Percentiles rank a stretch among this genome's conserved stretches.
Conservation (phyloP, 35 echinoderm and acorn worm species). For the Lytechinus pictus region DNA sequence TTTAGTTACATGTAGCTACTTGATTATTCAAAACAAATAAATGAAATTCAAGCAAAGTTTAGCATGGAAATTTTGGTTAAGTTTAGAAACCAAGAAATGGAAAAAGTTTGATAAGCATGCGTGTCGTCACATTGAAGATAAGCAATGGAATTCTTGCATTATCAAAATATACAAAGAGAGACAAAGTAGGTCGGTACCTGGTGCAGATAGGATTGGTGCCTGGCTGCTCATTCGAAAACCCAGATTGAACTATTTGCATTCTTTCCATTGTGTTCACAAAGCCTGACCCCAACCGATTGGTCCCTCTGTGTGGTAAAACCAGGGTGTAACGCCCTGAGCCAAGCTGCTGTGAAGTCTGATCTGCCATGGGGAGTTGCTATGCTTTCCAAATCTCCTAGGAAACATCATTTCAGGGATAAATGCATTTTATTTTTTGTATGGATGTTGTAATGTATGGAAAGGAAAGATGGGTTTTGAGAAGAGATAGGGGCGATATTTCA, state of each 20-base stretch:
- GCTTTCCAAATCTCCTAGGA: background rate
- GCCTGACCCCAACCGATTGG: background rate
- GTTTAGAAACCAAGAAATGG: background rate
- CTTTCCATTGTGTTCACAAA: constrained; percentile 40
- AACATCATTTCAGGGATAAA: background rate
- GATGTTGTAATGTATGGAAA: background rate
- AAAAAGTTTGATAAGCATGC: background rate
- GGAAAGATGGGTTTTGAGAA: background rate
- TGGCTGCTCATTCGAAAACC: background rate
- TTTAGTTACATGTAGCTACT: no score
- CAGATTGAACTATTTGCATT: constrained; percentile 30
- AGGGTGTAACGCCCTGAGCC: constrained; percentile 41
- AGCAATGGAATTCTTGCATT: background rate
- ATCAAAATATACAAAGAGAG: background rate
- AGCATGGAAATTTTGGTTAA: background rate
- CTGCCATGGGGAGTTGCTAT: background rate
- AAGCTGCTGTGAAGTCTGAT: background rate
- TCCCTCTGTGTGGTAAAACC: background rate
- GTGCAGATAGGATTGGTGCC: background rate
- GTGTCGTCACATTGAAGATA: background rate
- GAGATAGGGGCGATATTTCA: background rate
- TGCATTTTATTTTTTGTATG: background rate
- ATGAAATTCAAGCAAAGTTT: no score
- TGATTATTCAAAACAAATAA: no score
- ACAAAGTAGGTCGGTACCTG: constrained; percentile 33